A percentile compares a stretch with the other conserved stretches of the same genome.
Conservation (phyloP, 2,113 vertebrate genomes). For the Ivindomyrus marchei region DNA sequence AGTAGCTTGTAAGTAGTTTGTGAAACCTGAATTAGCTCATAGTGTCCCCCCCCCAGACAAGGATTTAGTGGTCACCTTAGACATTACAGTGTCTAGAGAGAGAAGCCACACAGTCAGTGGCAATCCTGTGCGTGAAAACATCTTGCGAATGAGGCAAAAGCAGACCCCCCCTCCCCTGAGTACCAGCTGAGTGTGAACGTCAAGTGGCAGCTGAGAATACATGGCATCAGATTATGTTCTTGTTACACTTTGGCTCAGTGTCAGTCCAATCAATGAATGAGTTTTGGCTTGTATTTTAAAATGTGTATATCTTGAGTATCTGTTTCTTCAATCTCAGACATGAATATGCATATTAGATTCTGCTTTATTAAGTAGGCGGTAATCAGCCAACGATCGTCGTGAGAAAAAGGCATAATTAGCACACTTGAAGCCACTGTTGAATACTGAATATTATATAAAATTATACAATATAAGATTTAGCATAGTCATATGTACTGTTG, state of each 20-base stretch:
- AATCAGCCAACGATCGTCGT: background rate
- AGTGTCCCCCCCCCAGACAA: too few relatives aligned
- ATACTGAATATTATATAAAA: background rate
- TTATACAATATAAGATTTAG: background rate
- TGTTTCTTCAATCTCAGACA: background rate
- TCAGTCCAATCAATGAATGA: too few relatives aligned
- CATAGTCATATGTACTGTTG: background rate
- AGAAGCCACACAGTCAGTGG: background rate
- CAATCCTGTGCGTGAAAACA: background rate
- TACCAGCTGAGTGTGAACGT: too few relatives aligned
- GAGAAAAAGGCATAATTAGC: background rate
- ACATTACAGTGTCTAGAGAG: background rate
- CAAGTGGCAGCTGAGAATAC: background rate
- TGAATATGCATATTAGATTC: background rate
- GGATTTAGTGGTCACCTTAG: too few relatives aligned
- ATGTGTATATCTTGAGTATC: background rate
- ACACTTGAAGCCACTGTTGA: background rate
- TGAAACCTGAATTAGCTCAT: too few relatives aligned
- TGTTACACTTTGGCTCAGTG: too few relatives aligned
- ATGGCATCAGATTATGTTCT: too few relatives aligned
- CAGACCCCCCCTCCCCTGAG: too few relatives aligned
- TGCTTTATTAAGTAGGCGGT: background rate
- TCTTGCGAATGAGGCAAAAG: background rate
- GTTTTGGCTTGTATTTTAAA: background rate
- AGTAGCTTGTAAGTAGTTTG: too few relatives aligned